Evolutionary conservation across 2,888 invertebrate species (phyloP), one percentile per base, ranked within the genome.

Genomic region (Drosophila lutescens): DNA sequence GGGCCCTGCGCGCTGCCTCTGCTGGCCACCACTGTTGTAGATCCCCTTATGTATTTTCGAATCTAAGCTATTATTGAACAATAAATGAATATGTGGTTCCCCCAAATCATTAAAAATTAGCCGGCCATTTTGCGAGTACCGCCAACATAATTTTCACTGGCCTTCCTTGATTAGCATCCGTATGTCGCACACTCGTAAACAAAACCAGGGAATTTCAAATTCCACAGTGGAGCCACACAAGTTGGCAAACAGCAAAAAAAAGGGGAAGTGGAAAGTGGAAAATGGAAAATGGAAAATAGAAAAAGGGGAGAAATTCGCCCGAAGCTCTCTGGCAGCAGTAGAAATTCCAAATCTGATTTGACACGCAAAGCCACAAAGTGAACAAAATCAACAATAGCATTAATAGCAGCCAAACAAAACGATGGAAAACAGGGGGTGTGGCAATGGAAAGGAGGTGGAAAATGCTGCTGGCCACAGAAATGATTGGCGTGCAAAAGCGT

Each of bases 341-440:
- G 61, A 66, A 79, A 73, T 73, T 69, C 74, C 78, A 80, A 81
- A 85, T 85, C 82, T 68, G 78, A 82, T 85, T 80, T 80, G 80
- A 85, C 82, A 85, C 82, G 82, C 82, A 80, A 79, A 67, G 79
- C 81, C 67, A 66, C 54, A 65, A 61, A 65, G 65, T 47, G 46
- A 44, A 23, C 51, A 68, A 47, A 49, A 53, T 47, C 44, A 54
- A 65, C 40, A 65, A 41, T 54, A 20, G 54, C 40, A 58, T 32
- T 40, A 56, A 51, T 17, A 51, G 30, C 30, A 49, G 43, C 30
- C n/a, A 46, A 51, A 56, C 43, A 55, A 38, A 44, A 20, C 47
- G 47, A 20, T 43, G 44, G 26, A 44, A 56, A 56, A 60, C 56
- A 41, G 43, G 26, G 41, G 59, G 59, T 32, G 62, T 46, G 56